A percentile compares a stretch with the other conserved stretches of the same genome.
phyloP scores from a whole-genome alignment of 2,797 vertebrate species.

The Phylloscopus collybita region DNA sequence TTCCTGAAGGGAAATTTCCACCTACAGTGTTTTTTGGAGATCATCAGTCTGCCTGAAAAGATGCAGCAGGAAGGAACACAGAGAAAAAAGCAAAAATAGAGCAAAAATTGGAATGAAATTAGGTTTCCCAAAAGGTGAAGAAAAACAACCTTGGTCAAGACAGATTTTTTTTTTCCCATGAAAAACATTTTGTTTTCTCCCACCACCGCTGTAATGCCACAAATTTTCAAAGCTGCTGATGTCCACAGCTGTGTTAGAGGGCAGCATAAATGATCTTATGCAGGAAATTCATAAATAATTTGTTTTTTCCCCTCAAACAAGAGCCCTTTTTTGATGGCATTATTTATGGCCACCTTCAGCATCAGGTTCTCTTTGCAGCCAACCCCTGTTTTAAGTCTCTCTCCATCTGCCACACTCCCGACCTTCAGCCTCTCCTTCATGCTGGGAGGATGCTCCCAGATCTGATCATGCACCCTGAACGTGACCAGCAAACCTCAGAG shows the following conservation, averaged over 20 bases:
- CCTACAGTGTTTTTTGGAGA: not conserved
- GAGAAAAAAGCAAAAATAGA: not conserved
- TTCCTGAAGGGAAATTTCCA: not conserved
- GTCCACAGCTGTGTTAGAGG: not conserved
- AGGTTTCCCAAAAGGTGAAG: not conserved
- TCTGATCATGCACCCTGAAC: not conserved
- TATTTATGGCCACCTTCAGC: not conserved
- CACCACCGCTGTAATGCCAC: not conserved
- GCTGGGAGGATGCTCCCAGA: not conserved
- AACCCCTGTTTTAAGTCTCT: not conserved
- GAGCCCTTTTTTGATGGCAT: not conserved
- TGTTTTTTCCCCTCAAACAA: not conserved
- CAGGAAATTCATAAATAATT: conserved; percentile 18
- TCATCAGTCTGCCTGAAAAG: not conserved
- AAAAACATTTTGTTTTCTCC: not conserved
- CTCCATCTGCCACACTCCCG: not conserved
- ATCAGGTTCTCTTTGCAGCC: not conserved
- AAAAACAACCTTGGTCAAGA: not conserved
- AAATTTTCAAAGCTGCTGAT: not conserved
- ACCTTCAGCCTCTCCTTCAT: conserved; percentile 32
- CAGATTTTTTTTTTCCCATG: not conserved
- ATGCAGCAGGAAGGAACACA: not conserved
- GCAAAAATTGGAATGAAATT: not conserved
- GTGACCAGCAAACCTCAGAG: not conserved
- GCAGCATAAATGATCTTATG: not conserved